Evolutionary conservation across 2,888 invertebrate genomes (phyloP).

Genomic region (Sipha maydis): DNA sequence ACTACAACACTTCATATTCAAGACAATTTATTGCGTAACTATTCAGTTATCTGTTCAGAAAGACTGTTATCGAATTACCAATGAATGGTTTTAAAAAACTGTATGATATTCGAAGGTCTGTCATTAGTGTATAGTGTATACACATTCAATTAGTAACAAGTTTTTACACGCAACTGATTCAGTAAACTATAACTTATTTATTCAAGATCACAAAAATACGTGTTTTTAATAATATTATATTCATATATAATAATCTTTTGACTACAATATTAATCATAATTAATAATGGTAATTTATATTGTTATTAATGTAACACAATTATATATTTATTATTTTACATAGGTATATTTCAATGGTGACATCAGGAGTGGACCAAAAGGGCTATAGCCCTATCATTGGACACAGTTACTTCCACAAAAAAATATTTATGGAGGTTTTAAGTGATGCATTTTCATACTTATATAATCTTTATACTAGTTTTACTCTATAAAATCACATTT

Average conservation of each 20-base stretch:
- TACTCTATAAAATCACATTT: too few relatives aligned
- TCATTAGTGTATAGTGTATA: background rate
- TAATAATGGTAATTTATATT: background rate
- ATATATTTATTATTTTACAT: background rate
- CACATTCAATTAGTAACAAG: background rate
- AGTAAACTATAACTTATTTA: background rate
- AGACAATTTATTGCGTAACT: conserved; percentile 13
- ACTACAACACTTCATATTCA: conserved; percentile 2
- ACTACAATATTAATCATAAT: background rate
- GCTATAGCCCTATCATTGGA: too few relatives aligned
- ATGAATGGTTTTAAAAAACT: background rate
- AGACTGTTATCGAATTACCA: background rate
- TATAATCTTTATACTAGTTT: too few relatives aligned
- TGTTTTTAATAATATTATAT: background rate
- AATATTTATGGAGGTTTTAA: too few relatives aligned
- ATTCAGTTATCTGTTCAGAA: background rate
- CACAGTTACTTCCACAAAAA: too few relatives aligned
- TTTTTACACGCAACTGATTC: background rate
- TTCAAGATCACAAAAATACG: background rate
- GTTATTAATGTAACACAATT: background rate
- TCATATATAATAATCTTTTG: background rate
- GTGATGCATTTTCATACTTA: too few relatives aligned
- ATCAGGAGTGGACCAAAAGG: too few relatives aligned
- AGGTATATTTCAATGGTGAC: background rate
- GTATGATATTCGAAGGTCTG: background rate